phyloP scores from a whole-genome alignment of 2,888 invertebrate species.

The Acrobasis repandana region DNA sequence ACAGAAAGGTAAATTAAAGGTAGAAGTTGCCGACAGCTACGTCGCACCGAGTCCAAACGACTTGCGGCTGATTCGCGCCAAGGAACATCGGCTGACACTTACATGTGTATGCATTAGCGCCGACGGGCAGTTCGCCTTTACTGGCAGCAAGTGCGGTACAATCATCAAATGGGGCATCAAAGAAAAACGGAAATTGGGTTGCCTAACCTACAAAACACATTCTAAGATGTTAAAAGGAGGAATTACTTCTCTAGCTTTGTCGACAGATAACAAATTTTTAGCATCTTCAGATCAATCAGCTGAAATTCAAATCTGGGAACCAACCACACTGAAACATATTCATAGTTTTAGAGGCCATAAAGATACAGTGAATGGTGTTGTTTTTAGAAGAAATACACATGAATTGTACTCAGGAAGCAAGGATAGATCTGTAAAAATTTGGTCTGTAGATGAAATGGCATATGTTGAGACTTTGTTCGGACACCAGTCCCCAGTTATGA shows the following conservation, averaged over 20 bases:
- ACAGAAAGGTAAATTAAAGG: constrained; percentile 90
- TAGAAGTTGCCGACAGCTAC: constrained; percentile 86
- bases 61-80: constrained; percentile 85
- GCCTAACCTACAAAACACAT: constrained; percentile 76
- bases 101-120: constrained; percentile 91
- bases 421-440: constrained; percentile 94
- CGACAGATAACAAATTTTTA: constrained; percentile 91
- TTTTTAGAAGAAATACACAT: constrained; percentile 93
- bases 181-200: constrained; percentile 84
- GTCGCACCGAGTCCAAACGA: constrained; percentile 54
- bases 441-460: constrained; percentile 98
- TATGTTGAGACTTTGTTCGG: constrained; percentile 98
- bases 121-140: constrained; percentile 88
- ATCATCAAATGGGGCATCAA: constrained; percentile 92
- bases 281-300: constrained; percentile 82
- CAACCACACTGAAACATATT: constrained; percentile 87
- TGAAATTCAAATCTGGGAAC: constrained; percentile 92
- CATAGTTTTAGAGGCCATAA: constrained; percentile 92
- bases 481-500: constrained; percentile 93
- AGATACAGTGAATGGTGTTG: constrained; percentile 88
- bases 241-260: constrained; percentile 87
- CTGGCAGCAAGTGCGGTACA: constrained; percentile 94
- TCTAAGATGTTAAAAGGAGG: constrained; percentile 66
- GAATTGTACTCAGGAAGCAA: constrained; percentile 91
- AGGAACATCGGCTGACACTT: constrained; percentile 89